These are phyloP conservation scores for Cantharis rustica DNA, from an alignment of 2,888 invertebrate genomes.

Conservation along the genomic window DNA sequence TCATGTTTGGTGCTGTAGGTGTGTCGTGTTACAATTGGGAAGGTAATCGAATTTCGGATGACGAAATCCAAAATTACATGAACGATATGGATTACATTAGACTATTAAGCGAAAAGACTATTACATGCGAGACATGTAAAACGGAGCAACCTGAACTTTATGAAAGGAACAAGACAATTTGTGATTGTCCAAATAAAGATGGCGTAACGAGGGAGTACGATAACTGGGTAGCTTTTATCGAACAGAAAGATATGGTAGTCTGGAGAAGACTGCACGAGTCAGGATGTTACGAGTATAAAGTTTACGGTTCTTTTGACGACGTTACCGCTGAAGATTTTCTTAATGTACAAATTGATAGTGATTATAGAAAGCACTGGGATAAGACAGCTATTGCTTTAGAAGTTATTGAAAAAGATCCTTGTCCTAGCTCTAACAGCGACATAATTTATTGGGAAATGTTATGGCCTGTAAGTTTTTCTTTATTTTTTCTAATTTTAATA, in stretches of 20 bases:
- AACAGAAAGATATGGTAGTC: slow-evolving; percentile 77
- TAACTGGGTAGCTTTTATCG: slow-evolving; percentile 80
- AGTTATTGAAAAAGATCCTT: slow-evolving; percentile 69
- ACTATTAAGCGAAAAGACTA: slow-evolving; percentile 59
- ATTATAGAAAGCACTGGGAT: slow-evolving; percentile 82
- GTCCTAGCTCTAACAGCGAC: slow-evolving; percentile 65
- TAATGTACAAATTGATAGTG: slow-evolving; percentile 79
- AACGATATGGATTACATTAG: slow-evolving; percentile 65
- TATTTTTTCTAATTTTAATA: background rate
- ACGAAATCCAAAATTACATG: slow-evolving; percentile 61
- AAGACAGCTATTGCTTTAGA: slow-evolving; percentile 73
- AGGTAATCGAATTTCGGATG: slow-evolving; percentile 61
- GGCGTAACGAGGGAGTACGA: slow-evolving; percentile 49
- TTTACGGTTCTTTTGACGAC: slow-evolving; percentile 81
- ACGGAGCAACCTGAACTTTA: slow-evolving; percentile 47
- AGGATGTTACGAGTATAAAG: slow-evolving; percentile 82
- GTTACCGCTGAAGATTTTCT: slow-evolving; percentile 80
- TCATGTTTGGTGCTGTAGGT: slow-evolving; percentile 62
- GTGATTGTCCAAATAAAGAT: slow-evolving; percentile 51
- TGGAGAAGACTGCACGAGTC: slow-evolving; percentile 75
- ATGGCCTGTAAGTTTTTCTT: slow-evolving; percentile 73
- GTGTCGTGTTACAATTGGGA: slow-evolving; percentile 67
- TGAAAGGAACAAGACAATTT: slow-evolving; percentile 57
- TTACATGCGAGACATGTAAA: slow-evolving; percentile 58
- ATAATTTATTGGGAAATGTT: slow-evolving; percentile 88